phyloP scores from a whole-genome alignment of 2,797 vertebrate species.

The Lepilemur septentrionalis region DNA sequence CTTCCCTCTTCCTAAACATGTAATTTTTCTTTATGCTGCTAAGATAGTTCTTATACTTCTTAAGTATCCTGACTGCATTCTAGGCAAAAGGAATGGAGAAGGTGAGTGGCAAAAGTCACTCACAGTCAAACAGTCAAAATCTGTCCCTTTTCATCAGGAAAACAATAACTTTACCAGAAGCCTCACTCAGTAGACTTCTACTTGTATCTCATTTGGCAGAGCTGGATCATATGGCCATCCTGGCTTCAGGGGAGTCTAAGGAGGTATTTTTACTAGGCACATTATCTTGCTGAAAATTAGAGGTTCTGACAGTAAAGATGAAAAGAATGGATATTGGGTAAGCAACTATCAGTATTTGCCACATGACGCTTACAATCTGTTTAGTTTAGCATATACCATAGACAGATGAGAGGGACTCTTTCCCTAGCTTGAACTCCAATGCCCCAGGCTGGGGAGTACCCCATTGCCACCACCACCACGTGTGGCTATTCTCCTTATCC shows the following conservation, averaged over 20 bases:
- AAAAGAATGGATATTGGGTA: slow-evolving; percentile 2
- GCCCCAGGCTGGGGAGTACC: neutral
- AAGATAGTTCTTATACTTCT: neutral
- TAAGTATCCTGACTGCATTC: slow-evolving; percentile 15
- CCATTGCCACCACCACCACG: neutral
- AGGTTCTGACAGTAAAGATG: slow-evolving; percentile 17
- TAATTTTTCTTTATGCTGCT: neutral
- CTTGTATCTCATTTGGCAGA: neutral
- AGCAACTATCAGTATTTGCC: slow-evolving; percentile 8
- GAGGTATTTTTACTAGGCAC: neutral
- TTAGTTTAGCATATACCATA: neutral
- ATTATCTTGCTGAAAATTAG: neutral
- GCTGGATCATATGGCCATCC: neutral
- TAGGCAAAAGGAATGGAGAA: slow-evolving; percentile 2
- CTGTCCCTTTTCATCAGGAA: neutral
- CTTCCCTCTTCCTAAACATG: neutral
- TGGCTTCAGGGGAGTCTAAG: neutral
- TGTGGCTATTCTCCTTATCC: neutral
- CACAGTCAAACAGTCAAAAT: neutral
- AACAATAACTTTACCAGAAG: slow-evolving; percentile 31
- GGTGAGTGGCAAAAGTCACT: neutral
- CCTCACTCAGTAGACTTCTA: neutral
- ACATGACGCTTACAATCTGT: neutral
- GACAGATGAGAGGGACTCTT: neutral
- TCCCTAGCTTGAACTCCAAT: neutral